Base-by-base conservation (phyloP, 2,113 vertebrate genomes). In the Oxyura jamaicensis region DNA sequence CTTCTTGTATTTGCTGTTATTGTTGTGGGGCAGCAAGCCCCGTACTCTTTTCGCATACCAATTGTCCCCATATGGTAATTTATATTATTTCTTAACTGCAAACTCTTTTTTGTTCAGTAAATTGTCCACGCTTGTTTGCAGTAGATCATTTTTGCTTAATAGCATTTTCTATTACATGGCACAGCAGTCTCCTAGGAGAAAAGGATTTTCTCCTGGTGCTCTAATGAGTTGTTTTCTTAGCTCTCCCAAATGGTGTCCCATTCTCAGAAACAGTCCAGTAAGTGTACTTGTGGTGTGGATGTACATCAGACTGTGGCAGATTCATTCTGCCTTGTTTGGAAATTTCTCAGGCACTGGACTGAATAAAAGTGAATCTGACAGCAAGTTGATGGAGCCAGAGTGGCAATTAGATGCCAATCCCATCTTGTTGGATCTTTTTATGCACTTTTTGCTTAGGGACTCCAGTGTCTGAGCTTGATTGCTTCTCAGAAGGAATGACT, bases 201-300 rank as follows among this genome's bases (percentile, higher is more conserved):
- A 62, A 93, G 42, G 66, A 66, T 85, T 96, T 96, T 94, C 66
- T 96, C 26, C 46, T 48, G 42, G 42, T 78, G 71, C 75, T 81
- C 42, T 88, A 94, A 93, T 78, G 88, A 91, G 88, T 50, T 95
- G 80, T 91, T 93, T 88, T 86, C 76, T 91, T 89, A 26, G 88
- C 77, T 87, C 79, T 85, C 74, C 58, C 66, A 66, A 89, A 78
- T 23, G 46, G 31, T 42, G 46, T 91, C 88, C 83, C 28, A 1
- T 80, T 93, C 90, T 91, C 75, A 68, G 63, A 86, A 56, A 36
- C 73, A 65, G 79, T 44, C 79, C 82, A 36, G 86, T 50, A 31
- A 86, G 56, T 28, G 55, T 86, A 60, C 67, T 55, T 50, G 91
- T 63, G 87, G 73, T 41, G 48, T 85, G 63, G 79, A 58, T 1